Percentiles rank a stretch among this genome's conserved stretches.
Conservation (phyloP, 1,140 invertebrate species). For the Lordiphosa mommai region DNA sequence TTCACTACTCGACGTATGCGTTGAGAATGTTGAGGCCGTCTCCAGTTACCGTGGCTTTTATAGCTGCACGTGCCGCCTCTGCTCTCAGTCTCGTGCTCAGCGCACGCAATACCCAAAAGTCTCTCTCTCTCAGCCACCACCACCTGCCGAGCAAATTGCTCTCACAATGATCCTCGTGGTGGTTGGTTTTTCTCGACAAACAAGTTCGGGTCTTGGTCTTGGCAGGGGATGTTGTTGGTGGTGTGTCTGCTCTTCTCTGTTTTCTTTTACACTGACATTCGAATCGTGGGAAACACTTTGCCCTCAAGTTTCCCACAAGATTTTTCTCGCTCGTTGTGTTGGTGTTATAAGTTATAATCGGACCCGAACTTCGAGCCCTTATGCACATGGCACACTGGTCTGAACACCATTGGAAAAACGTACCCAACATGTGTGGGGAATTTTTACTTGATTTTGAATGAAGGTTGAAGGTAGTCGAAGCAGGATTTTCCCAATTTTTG, state of each 20-base stretch:
- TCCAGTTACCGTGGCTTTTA: slow-evolving; percentile 67
- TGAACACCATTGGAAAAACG: no score
- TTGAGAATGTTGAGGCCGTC: slow-evolving; percentile 66
- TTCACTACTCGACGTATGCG: slow-evolving; percentile 60
- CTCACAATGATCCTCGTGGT: slow-evolving; percentile 50
- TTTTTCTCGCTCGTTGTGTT: slow-evolving; percentile 78
- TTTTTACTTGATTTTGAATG: slow-evolving; percentile 11
- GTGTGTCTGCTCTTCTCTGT: slow-evolving; percentile 54
- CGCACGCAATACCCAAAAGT: slow-evolving; percentile 55
- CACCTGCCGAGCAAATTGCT: slow-evolving; percentile 69
- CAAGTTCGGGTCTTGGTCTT: slow-evolving; percentile 47
- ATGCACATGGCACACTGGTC: no score
- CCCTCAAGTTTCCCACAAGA: slow-evolving; percentile 79
- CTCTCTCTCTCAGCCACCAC: no score
- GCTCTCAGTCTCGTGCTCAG: slow-evolving; percentile 59
- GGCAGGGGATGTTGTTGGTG: slow-evolving; percentile 63
- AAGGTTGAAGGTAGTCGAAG: slow-evolving; percentile 12
- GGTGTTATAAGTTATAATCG: slow-evolving; percentile 79
- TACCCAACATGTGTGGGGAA: slow-evolving; percentile 46
- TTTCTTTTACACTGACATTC: slow-evolving; percentile 75
- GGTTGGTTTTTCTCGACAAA: slow-evolving; percentile 71
- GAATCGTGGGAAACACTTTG: slow-evolving; percentile 80
- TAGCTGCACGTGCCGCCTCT: slow-evolving; percentile 74
- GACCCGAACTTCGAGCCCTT: slow-evolving; percentile 45
- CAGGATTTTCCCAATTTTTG: no score